phyloP scores from a whole-genome alignment of 2,113 vertebrate genomes.

The Fulica atra region DNA sequence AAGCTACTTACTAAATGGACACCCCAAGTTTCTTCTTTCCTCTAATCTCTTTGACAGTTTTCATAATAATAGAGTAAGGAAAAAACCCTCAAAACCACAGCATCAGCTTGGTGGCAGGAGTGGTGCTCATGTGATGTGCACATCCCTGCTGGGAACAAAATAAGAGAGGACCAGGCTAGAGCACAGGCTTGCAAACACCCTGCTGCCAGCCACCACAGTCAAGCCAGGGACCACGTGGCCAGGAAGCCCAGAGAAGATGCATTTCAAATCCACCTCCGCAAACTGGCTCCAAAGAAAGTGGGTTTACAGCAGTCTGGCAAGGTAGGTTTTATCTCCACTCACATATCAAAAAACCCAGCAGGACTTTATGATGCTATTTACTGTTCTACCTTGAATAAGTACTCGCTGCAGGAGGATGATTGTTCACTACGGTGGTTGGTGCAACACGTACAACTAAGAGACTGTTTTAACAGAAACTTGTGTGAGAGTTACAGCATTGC shows the following conservation, averaged over 20 bases:
- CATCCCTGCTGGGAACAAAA: neutral
- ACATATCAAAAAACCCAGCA: neutral
- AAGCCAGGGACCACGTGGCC: neutral
- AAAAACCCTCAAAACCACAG: neutral
- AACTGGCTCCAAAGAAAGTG: neutral
- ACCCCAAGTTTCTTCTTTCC: neutral
- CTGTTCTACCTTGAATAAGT: neutral
- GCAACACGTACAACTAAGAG: neutral
- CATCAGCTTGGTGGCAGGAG: neutral
- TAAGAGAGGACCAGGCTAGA: neutral
- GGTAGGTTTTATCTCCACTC: neutral
- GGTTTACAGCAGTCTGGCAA: neutral
- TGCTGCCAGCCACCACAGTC: fast-evolving
- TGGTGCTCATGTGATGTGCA: neutral
- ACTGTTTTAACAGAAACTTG: neutral
- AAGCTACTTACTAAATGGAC: neutral
- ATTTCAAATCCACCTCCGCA: neutral
- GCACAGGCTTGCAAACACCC: neutral
- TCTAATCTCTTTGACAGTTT: neutral
- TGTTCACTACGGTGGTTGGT: neutral
- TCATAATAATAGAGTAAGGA: neutral
- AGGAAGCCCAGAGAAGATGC: neutral
- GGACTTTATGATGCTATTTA: neutral
- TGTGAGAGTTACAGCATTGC: neutral
- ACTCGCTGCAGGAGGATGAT: neutral